Evolutionary conservation across 2,888 invertebrate genomes (phyloP), one percentile per base, ranked within the genome.

Genomic region (Hyles lineata): DNA sequence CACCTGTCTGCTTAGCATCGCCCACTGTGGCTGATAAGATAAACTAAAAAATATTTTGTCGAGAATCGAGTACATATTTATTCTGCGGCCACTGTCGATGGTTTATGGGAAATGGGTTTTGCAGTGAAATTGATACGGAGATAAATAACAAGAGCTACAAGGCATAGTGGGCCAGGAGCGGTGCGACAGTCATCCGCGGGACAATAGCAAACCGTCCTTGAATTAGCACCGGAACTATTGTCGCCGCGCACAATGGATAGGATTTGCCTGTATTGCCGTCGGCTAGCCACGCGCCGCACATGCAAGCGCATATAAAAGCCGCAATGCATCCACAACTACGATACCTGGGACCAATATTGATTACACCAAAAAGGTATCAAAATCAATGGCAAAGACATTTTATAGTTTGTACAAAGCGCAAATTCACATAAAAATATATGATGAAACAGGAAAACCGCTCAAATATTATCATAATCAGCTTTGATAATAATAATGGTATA

Each of bases 161-260:
- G 32, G 61, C 29, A 32, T 21, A 32, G 29, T 58, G 25, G 50
- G 25, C 50, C 35, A 17, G 71, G 61, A 61, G 21, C 29, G 50
- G 50, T 52, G 80, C 78, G 80, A 79, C 76, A 77, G 80, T 79
- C 80, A 82, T 83, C 78, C 77, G 78, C 82, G 81, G 87, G 83
- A 92, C 92, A 93, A 93, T 91, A 83, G 89, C 78, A 78, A 77
- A 73, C 79, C 85, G 92, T 89, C 93, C 93, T 93, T 93, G 93
- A 92, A 92, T 92, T 90, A 92, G 82, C 90, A 89, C 90, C 90
- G 91, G 90, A 91, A 89, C 90, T 87, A 90, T 91, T 92, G 91
- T 91, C 91, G 85, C 86, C 83, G 88, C 80, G 82, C 89, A 93
- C 92, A 93, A 93, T 92, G 81, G 89, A 84, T 89, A 89, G 89